Conservation (phyloP, 2,113 vertebrate genomes). For the Sylvietta virens region DNA sequence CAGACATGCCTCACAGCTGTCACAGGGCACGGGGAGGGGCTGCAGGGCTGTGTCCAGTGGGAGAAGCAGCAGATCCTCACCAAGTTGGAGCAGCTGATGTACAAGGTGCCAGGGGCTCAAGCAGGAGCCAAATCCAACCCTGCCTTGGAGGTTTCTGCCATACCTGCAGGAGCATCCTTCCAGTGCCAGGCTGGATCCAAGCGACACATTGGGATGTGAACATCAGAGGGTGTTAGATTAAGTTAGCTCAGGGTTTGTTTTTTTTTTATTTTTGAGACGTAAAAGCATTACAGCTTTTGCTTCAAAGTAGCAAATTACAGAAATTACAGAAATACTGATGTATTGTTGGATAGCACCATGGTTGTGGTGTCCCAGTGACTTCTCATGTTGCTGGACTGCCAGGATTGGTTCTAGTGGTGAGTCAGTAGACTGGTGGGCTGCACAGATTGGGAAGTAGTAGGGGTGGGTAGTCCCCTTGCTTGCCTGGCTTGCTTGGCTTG, state of each 20-base stretch:
- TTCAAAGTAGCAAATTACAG: not conserved
- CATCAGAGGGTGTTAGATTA: not conserved
- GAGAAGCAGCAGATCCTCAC: not conserved
- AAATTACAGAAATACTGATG: not conserved
- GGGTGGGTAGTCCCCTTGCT: not conserved
- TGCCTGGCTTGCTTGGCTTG: not conserved
- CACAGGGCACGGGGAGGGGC: not conserved
- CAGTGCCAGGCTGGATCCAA: not conserved
- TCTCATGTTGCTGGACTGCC: not conserved
- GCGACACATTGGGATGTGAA: not conserved
- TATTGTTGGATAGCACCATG: fast-evolving
- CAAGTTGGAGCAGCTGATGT: not conserved
- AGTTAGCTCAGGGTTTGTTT: not conserved
- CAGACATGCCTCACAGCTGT: not conserved
- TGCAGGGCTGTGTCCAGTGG: not conserved
- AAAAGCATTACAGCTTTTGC: not conserved
- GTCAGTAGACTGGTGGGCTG: not conserved
- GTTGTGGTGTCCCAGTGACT: not conserved
- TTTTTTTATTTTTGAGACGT: not conserved
- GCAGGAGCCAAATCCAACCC: not conserved
- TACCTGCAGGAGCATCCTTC: not conserved
- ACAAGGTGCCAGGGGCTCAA: not conserved
- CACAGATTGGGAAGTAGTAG: not conserved
- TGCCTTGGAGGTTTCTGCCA: not conserved
- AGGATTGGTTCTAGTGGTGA: not conserved